Base-by-base conservation (phyloP, 1,140 invertebrate species). In the Eulimnadia texana region DNA sequence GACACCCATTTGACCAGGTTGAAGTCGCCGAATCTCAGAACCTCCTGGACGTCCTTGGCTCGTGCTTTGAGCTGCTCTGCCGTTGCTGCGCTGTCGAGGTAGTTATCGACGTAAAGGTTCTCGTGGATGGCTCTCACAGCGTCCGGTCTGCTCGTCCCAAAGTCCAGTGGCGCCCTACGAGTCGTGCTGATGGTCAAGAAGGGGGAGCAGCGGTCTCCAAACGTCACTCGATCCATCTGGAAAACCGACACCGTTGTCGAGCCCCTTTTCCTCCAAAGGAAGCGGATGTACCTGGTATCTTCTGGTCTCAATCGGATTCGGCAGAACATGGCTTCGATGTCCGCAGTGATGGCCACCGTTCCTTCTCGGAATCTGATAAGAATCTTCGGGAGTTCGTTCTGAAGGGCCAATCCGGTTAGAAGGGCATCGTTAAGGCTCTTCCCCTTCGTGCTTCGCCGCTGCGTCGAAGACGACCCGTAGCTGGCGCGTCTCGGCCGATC, bases 361-460 rank as follows among this genome's bases (percentile, higher is more conserved):
- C 42, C 28, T 24, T 66, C 51, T 2, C 66, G 51, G 27, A 67
- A 66, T 16, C 61, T 57, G 16, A n/a, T n/a, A n/a, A n/a, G n/a
- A n/a, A n/a, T n/a, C n/a, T n/a, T n/a, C n/a, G n/a, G 53, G 24
- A n/a, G 61, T 0, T 9, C 25, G 11, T 29, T 64, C 10, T 64
- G 49, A 1, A 64, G 23, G 22, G 64, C 64, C 1, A 64, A 63
- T 2, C 61, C 63, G 0, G n/a, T 53, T 1, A 57, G 11, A 2
- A 67, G n/a, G 13, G 19, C 3, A 9, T 63, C 60, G 49, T 67
- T 66, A 0, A 67, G 47, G 42, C 66, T 53, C 1, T 49, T 50
- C 47, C n/a, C 64, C 64, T 2, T 22, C n/a, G 2, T 10, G 50
- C 3, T 22, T 22, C 1, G 58, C 58, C 1, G 58, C 58, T 0